Conservation (phyloP, 2,113 vertebrate genomes). For the Poeciliopsis prolifica region DNA sequence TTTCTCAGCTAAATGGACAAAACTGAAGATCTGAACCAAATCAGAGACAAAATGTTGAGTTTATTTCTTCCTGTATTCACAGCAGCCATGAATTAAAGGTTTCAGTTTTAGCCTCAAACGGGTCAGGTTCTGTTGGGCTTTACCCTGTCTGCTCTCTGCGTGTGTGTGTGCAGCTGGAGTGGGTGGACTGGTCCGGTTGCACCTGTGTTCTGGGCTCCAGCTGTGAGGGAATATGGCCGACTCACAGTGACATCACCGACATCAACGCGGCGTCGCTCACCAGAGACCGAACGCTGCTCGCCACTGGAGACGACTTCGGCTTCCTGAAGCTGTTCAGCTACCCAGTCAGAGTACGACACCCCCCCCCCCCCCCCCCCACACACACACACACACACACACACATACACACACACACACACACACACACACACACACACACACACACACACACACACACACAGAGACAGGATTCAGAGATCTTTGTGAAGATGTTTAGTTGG, state of each 20-base stretch:
- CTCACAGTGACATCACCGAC: constrained; percentile 83
- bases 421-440: too few species aligned
- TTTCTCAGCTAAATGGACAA: too few species aligned
- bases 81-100: neutral
- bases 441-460: too few species aligned
- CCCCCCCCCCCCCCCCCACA: neutral
- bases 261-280: constrained; percentile 92
- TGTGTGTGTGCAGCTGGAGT: constrained; percentile 84
- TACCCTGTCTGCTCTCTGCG: neutral
- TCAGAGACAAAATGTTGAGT: neutral
- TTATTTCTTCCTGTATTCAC: too few species aligned
- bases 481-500: neutral
- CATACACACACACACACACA: neutral
- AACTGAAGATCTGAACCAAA: too few species aligned
- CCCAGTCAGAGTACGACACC: constrained; percentile 86
- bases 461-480: too few species aligned
- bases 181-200: constrained; percentile 93
- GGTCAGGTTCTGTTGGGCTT: too few species aligned
- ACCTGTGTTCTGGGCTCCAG: constrained; percentile 91
- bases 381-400: neutral
- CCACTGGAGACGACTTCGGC: constrained; percentile 95
- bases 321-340: constrained; percentile 95
- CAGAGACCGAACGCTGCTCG: constrained; percentile 86
- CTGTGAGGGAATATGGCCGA: constrained; percentile 95
- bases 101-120: too few species aligned